Conservation (phyloP, 2,113 vertebrate species). For the Tragelaphus scriptus region DNA sequence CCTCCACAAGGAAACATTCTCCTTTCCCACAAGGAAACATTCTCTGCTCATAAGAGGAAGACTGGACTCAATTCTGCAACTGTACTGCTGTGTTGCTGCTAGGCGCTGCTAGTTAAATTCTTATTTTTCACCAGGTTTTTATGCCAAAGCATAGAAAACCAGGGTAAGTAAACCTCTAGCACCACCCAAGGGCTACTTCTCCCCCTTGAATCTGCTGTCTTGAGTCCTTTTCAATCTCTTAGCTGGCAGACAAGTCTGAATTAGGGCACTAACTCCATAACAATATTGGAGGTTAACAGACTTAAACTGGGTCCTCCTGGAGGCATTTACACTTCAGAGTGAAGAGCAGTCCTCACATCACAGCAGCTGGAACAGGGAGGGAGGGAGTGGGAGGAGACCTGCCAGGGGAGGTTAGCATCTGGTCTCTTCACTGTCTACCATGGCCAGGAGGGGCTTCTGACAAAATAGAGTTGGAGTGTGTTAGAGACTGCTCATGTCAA, state of each 20-base stretch:
- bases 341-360: background rate
- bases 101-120: background rate
- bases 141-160: background rate
- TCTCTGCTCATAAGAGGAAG: background rate
- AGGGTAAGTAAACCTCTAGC: background rate
- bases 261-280: background rate
- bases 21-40: background rate
- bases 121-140: background rate
- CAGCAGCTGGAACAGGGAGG: background rate
- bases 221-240: background rate
- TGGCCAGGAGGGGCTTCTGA: background rate
- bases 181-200: background rate
- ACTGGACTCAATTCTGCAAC: background rate
- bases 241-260: background rate
- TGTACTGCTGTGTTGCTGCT: background rate
- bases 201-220: background rate
- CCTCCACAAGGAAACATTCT: background rate
- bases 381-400: background rate
- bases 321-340: background rate
- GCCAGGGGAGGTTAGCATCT: background rate
- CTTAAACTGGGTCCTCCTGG: background rate
- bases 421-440: background rate
- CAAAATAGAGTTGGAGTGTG: background rate
- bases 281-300: background rate
- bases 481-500: background rate